phyloP scores from a whole-genome alignment of 1,140 invertebrate genomes.

The Plectus sambesii region DNA sequence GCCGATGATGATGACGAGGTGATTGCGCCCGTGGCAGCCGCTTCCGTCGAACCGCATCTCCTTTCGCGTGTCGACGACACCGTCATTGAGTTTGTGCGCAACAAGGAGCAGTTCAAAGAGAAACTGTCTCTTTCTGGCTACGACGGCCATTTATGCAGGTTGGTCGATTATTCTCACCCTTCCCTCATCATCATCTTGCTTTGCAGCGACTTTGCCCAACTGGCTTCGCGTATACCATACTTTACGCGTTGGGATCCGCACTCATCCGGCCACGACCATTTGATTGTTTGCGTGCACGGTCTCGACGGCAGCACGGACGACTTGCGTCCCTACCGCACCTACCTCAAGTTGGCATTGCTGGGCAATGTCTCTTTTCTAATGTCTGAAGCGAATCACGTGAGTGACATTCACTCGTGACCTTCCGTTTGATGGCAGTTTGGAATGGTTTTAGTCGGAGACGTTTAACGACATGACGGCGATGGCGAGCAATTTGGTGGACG shows the following conservation, averaged over 20 bases:
- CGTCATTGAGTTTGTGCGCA: constrained; percentile 15
- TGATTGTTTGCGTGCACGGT: constrained; percentile 25
- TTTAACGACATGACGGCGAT: no score
- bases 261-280: constrained; percentile 12
- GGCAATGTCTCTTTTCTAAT: constrained; percentile 23
- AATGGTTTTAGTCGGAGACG: no score
- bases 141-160: constrained; percentile 14
- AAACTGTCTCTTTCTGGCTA: constrained; percentile 6
- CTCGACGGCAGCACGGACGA: constrained; percentile 25
- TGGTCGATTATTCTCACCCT: no score
- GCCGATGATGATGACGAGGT: neutral
- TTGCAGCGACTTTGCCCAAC: constrained; percentile 18
- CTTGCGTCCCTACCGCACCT: constrained; percentile 19
- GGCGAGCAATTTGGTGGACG: constrained; percentile 22
- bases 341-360: constrained; percentile 16
- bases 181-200: no score
- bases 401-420: no score
- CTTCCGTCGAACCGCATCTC: no score
- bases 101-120: constrained; percentile 19
- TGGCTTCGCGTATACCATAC: constrained; percentile 11
- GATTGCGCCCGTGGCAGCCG: constrained; percentile 14
- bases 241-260: constrained; percentile 22
- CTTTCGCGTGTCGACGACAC: constrained; percentile 15
- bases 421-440: no score
- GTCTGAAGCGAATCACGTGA: constrained; percentile 26